Base-by-base conservation (phyloP, 2,888 invertebrate species). In the Coecobrya sp. region DNA sequence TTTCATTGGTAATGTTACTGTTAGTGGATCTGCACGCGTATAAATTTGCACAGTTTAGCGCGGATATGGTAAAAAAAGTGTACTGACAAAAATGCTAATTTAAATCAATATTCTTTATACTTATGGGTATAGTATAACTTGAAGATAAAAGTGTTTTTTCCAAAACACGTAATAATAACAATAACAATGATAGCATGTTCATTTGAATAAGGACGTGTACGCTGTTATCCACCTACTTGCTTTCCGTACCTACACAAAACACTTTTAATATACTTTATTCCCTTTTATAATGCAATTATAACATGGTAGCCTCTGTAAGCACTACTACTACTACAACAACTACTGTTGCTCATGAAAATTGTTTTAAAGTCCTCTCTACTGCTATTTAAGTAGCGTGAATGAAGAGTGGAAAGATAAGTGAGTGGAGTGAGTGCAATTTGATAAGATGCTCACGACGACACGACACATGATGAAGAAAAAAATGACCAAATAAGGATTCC, bases 401-500 rank as follows among this genome's bases (percentile, higher is more conserved):
- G 76, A 76, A 25, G 45, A 45, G 49, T 49, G 49, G 45, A 76
- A 49, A 19, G 76, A 76, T 76, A 76, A 45, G 76, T 76, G 49
- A 70, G 70, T 36, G 36, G 70, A 42, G 70, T 68, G 30, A 73
- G 73, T 86, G 70, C 90, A 86, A 86, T 81, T 89, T 91, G 92
- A 92, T 84, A 84, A 87, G 89, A 84, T 81, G 68, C 59, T 89
- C 88, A 89, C 81, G 81, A 89, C 42, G 30, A 65, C 65, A 85
- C 49, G 55, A 91, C 68, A 68, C 81, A 91, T 52, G 10, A 42
- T 19, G 65, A 89, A 81, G 42, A 79, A 49, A 85, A 79, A 90
- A 92, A 87, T 89, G 92, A 92, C 92, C 92, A 92, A 88, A 89
- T 89, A 88, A 89, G 92, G 88, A 27, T 42, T 59, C 79, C 27